Conservation (phyloP, 1,140 invertebrate species). For the Colletes gigas region DNA sequence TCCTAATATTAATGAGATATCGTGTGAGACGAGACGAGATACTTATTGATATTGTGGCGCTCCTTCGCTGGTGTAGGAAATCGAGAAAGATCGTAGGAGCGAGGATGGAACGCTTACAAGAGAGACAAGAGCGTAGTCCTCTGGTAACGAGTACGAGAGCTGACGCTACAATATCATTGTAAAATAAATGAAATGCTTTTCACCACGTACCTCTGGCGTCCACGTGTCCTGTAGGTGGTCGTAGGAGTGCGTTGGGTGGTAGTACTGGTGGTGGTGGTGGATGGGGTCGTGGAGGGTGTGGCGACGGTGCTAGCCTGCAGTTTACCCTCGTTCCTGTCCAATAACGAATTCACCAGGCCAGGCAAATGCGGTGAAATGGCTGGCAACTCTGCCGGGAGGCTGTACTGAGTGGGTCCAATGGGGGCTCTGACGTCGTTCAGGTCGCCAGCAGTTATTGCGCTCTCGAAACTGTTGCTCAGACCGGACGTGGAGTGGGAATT, state of each 20-base stretch:
- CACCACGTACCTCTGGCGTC: slow-evolving; percentile 68
- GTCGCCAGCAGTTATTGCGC: slow-evolving; percentile 3
- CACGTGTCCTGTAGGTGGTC: slow-evolving; percentile 69
- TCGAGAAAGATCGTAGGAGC: too few relatives aligned
- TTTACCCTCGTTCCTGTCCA: slow-evolving; percentile 77
- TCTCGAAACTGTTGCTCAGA: slow-evolving; percentile 24
- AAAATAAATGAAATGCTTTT: too few relatives aligned
- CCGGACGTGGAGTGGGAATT: slow-evolving; percentile 5
- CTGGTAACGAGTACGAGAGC: too few relatives aligned
- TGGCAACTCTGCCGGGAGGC: slow-evolving; percentile 79
- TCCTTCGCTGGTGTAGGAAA: too few relatives aligned
- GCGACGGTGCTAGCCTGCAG: slow-evolving; percentile 47
- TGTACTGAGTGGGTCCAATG: slow-evolving; percentile 73
- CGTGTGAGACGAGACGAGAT: background rate
- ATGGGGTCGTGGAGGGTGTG: slow-evolving; percentile 53
- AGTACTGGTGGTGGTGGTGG: slow-evolving; percentile 47
- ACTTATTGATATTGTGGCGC: too few relatives aligned
- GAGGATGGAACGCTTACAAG: too few relatives aligned
- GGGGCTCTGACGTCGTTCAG: slow-evolving; percentile 63
- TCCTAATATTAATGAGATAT: slow-evolving; percentile 24
- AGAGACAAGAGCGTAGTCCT: too few relatives aligned
- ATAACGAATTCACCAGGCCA: slow-evolving; percentile 83
- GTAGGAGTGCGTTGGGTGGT: slow-evolving; percentile 67
- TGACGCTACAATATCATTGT: too few relatives aligned
- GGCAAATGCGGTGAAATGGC: slow-evolving; percentile 82